Conservation (phyloP, 1,140 invertebrate genomes). For the Pogonomyrmex californicus region DNA sequence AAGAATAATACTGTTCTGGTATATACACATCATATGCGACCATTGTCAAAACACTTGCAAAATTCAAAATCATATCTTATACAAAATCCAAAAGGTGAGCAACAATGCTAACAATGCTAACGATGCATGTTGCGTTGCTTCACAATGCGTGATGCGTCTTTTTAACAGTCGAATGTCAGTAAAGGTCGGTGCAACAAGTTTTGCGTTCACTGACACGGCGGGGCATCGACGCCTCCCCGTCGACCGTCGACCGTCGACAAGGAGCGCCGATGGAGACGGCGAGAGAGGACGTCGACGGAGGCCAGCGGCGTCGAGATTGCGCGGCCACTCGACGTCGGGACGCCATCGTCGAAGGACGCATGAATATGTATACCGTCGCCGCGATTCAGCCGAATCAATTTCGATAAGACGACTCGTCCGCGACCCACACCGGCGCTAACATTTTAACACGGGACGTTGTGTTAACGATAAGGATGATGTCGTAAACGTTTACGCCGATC, state of each 20-base stretch:
- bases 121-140: background rate
- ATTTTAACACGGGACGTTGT: background rate
- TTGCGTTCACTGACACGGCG: slow-evolving; percentile 85
- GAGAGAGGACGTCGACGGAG: slow-evolving; percentile 54
- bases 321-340: slow-evolving; percentile 83
- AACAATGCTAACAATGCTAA: too few species aligned
- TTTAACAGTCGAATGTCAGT: slow-evolving; percentile 1
- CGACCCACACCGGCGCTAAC: background rate
- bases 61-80: too few species aligned
- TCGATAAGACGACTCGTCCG: background rate
- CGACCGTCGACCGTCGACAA: background rate
- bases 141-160: background rate
- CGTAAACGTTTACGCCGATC: background rate
- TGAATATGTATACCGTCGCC: slow-evolving; percentile 82
- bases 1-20: too few species aligned
- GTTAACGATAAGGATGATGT: too few species aligned
- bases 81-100: too few species aligned
- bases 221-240: slow-evolving; percentile 66
- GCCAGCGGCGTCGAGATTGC: slow-evolving; percentile 71
- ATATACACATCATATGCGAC: too few species aligned
- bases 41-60: too few species aligned
- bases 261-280: slow-evolving; percentile 74
- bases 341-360: slow-evolving; percentile 86
- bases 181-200: slow-evolving; percentile 82
- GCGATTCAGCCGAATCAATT: slow-evolving; percentile 14